Percentiles rank a stretch among this genome's conserved stretches.
Conservation (phyloP, 2,113 vertebrate genomes). For the Grallaria varia region DNA sequence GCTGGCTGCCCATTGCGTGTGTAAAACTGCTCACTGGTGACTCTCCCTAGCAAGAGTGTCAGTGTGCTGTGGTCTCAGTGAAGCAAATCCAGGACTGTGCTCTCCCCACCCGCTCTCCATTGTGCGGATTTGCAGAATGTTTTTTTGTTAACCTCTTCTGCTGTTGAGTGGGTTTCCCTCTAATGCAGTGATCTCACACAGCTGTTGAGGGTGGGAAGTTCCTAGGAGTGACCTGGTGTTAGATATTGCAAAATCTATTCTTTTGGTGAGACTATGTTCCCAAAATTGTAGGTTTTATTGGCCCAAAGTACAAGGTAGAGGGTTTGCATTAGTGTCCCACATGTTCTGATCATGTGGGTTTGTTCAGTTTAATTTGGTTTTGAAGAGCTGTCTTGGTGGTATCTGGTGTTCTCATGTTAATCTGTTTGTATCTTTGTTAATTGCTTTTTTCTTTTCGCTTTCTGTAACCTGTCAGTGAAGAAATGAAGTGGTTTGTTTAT, state of each 20-base stretch:
- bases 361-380: background rate
- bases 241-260: background rate
- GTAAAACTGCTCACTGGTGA: background rate
- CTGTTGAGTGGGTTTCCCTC: background rate
- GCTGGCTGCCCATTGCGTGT: background rate
- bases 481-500: slow-evolving; percentile 15
- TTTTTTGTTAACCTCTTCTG: background rate
- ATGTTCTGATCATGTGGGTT: background rate
- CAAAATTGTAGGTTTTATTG: background rate
- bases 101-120: background rate
- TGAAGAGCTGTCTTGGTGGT: background rate
- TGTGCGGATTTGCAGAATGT: background rate
- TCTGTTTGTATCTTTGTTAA: background rate
- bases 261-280: background rate
- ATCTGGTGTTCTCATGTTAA: background rate
- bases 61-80: background rate
- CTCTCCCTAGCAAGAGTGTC: background rate
- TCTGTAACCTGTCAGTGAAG: background rate
- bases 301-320: background rate
- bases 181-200: background rate
- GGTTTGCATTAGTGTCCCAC: background rate
- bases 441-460: background rate
- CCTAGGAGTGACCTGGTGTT: background rate
- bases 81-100: background rate
- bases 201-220: background rate